Base-by-base conservation (phyloP, 1,140 invertebrate species). In the Drosophila micromelanica region DNA sequence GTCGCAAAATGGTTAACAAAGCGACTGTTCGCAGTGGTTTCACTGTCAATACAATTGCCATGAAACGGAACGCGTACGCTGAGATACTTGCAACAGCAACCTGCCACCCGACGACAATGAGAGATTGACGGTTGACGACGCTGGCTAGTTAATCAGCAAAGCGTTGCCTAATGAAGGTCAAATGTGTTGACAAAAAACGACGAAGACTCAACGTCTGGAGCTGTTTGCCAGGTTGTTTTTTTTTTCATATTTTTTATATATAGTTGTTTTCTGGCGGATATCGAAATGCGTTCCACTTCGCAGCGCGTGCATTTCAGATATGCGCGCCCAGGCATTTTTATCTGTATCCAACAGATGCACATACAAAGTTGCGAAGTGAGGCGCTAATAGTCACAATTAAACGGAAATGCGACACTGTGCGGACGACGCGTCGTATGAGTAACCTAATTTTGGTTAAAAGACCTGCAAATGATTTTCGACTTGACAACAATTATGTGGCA, bases 81-180 rank as follows among this genome's bases (percentile, higher is more conserved):
- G 35, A 65, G 42, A 42, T n/a, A 35, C 45, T 67, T 63, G 59
- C 68, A 63, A 64, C 68, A 71, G 46, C 59, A 27, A 45, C 35
- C 8, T n/a, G 15, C 23, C 8, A 7, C 9, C 15, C 12, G 49
- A 52, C 30, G 59, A 60, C 48, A 62, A 13, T 17, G 32, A 23
- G 35, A 12, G 35, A 59, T 40, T 59, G 62, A 67, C 15, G 43
- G 35, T 13, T 74, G 78, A 67, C 55, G 42, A 52, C 37, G 60
- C 49, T 63, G 37, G 37, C 32, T 23, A 64, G 78, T 23, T 76
- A 73, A 73, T 76, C 73, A 80, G 30, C 57, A 51, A 46, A 78
- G 70, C 74, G 56, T 63, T 48, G 57, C 67, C 55, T 56, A 68
- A 71, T 76, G 80, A 84, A 84, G 80, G 80, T 84, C 80, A 73